Evolutionary conservation across 2,888 invertebrate genomes (phyloP), one percentile per base, ranked within the genome.

Genomic region (Caradrina kadenii): DNA sequence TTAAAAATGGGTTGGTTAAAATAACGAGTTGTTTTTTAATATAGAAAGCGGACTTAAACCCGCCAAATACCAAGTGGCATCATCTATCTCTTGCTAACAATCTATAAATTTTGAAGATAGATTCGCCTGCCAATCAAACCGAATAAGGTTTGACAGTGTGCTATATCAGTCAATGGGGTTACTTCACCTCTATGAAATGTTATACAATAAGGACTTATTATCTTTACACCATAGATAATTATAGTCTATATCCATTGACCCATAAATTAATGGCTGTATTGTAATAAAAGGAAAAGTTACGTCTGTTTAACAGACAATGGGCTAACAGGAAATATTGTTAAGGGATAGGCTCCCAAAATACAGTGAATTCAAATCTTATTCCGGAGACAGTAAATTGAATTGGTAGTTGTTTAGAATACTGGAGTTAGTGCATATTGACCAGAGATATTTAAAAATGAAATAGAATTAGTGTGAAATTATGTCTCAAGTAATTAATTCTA

Each of bases 191-290:
- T 60, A 77, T 50, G 78, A 54, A 7, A 19, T 11, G 35, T 73
- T 73, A 56, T 53, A 56, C 62, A 72, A 78, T 45, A 26, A 26
- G 26, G 35, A 2, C 22, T 62, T 72, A 73, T n/a, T 72, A 48
- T 72, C 17, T 72, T 39, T 3, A 55, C n/a, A 2, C 11, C 48
- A 63, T 49, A 19, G 4, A 26, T 58, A 63, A 26, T 26, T 62
- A 63, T 58, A n/a, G n/a, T 50, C 7, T 73, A 19, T 39, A 22
- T 52, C 49, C 58, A 54, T 63, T 73, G 63, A 50, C 8, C 31
- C 63, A 63, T 79, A 73, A 50, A 63, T 53, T 35, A 54, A 45
- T 63, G 48, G 31, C 35, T 45, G 49, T 35, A 69, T 76, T 45
- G n/a, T 45, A 69, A 76, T 55, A 17, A 26, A n/a, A 55, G 35